Base-by-base conservation (phyloP, 2,888 invertebrate species). In the Meloe dianella region DNA sequence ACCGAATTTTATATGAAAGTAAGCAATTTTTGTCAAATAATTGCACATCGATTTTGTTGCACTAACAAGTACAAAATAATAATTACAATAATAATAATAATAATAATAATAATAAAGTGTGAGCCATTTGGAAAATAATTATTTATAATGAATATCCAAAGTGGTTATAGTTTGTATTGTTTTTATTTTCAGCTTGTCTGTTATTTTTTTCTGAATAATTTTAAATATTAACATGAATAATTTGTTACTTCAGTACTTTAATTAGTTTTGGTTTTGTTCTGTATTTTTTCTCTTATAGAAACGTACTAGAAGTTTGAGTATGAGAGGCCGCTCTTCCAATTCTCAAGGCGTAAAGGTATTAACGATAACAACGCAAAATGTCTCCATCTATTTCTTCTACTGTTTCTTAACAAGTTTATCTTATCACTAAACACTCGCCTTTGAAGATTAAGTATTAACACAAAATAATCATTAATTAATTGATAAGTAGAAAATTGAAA, bases 271-370 rank as follows among this genome's bases (percentile, higher is more conserved):
- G 62, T 69, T 66, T 66, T 54, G 14, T 54, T 54, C 14, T 54
- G 27, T 54, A 66, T 69, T 69, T 62, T 68, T 64, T 69, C 66
- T 69, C 61, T 87, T 87, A 82, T 87, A 87, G 86, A 87, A 86
- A 82, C 86, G 85, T 79, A 84, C 84, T 83, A 84, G 86, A 83
- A 85, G 84, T 81, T 84, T 87, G 85, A 87, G 87, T 83, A 84
- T 87, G 80, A 84, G 86, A 83, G 85, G 84, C 84, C 86, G 85
- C 83, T 77, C 85, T 79, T 80, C 84, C 80, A 85, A 83, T 79
- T 85, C 84, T 78, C 86, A 84, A 79, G 86, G 86, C 83, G 85
- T 85, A 78, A 87, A 87, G 87, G 86, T 87, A 86, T 83, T 84
- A 72, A 74, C 72, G 63, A 65, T 66, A 47, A 67, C 69, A 65